Conservation (phyloP, 2,797 vertebrate genomes). For the Numenius phaeopus region DNA sequence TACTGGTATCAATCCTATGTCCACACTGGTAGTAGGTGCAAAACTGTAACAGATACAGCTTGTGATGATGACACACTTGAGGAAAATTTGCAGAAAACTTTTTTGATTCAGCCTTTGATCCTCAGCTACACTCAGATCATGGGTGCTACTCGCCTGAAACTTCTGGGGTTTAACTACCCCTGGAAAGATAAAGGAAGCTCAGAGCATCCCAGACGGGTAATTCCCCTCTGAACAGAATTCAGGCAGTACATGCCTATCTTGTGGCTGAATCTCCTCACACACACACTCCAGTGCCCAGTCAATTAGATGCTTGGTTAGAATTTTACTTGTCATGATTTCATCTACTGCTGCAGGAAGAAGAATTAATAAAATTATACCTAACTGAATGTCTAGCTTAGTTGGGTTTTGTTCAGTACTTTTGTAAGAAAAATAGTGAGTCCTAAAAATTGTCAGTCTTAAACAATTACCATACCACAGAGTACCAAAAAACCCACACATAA, state of each 20-base stretch:
- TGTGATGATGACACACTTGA: not conserved
- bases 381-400: not conserved
- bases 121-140: constrained; percentile 23
- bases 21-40: not conserved
- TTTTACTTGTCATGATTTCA: not conserved
- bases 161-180: not conserved
- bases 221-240: not conserved
- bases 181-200: not conserved
- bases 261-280: not conserved
- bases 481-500: not conserved
- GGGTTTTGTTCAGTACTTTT: not conserved
- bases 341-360: not conserved
- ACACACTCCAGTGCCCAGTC: not conserved
- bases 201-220: not conserved
- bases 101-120: constrained; percentile 53
- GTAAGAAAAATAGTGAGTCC: not conserved
- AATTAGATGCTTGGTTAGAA: not conserved
- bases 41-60: not conserved
- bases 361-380: not conserved
- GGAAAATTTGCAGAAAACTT: constrained; percentile 38
- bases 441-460: not conserved
- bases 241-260: not conserved
- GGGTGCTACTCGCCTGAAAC: not conserved
- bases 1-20: not conserved
- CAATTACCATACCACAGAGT: not conserved